Conservation (phyloP, 1,140 invertebrate genomes). For the Drosophila sturtevanti region DNA sequence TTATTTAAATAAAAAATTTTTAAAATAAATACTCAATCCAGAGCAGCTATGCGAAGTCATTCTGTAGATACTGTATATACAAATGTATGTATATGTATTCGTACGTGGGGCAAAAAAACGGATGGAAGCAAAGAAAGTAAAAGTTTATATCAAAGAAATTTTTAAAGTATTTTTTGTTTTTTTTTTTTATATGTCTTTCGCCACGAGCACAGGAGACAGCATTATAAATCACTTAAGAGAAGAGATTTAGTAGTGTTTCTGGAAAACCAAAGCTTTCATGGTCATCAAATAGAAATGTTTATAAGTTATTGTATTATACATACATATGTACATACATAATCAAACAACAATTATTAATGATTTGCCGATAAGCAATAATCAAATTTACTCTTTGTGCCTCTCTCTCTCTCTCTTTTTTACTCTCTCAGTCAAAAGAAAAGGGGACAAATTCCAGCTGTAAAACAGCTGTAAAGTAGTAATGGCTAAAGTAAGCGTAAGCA, state of each 20-base stretch:
- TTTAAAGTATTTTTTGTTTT: slow-evolving; percentile 32
- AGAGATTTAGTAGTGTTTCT: neutral
- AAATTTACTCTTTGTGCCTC: neutral
- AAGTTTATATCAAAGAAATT: slow-evolving; percentile 71
- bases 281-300: neutral
- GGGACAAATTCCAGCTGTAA: slow-evolving; percentile 17
- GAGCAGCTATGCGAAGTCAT: neutral
- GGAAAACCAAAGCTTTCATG: neutral
- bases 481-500: neutral
- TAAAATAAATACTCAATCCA: no score
- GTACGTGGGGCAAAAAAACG: slow-evolving; percentile 34
- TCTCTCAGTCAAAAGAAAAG: neutral
- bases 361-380: neutral
- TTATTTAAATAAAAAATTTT: neutral
- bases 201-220: neutral
- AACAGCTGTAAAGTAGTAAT: slow-evolving; percentile 10
- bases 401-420: slow-evolving; percentile 1
- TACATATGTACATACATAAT: neutral
- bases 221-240: neutral
- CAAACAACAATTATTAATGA: slow-evolving; percentile 5
- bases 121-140: slow-evolving; percentile 58
- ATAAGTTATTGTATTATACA: neutral
- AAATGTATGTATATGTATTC: neutral
- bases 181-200: neutral
- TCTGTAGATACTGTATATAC: neutral